These are phyloP conservation scores for Bryconaethiops microstoma DNA, from an alignment of 2,797 vertebrate genomes.

Conservation along the genomic window DNA sequence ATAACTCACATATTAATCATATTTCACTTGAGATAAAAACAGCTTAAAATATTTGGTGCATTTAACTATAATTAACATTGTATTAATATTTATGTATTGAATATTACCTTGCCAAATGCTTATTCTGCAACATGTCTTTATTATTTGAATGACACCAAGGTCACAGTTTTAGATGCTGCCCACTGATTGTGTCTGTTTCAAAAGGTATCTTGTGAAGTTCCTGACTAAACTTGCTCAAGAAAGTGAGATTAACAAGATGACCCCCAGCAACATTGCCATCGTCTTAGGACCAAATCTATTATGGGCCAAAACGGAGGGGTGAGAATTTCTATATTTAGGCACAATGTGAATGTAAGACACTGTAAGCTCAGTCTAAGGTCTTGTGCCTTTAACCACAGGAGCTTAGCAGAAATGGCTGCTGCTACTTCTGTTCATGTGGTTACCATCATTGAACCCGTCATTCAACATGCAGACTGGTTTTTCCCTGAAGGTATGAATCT, in stretches of 20 bases:
- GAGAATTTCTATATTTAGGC: slow-evolving; percentile 55
- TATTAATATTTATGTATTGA: too few relatives aligned
- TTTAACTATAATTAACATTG: too few relatives aligned
- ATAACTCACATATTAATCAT: too few relatives aligned
- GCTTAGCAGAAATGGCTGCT: slow-evolving; percentile 93
- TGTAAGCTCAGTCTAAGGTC: neutral
- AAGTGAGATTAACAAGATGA: slow-evolving; percentile 98
- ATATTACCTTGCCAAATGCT: too few relatives aligned
- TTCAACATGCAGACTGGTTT: slow-evolving; percentile 97
- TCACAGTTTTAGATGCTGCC: too few relatives aligned
- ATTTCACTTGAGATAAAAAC: too few relatives aligned
- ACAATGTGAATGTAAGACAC: slow-evolving; percentile 9
- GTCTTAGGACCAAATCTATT: slow-evolving; percentile 95
- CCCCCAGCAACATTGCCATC: slow-evolving; percentile 93
- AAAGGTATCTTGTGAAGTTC: slow-evolving; percentile 97
- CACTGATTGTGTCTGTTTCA: slow-evolving; percentile 20
- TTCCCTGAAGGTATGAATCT: slow-evolving; percentile 88
- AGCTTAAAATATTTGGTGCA: too few relatives aligned
- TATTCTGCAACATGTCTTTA: too few relatives aligned
- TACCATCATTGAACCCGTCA: slow-evolving; percentile 94
- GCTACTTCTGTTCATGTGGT: slow-evolving; percentile 94
- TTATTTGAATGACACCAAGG: too few relatives aligned
- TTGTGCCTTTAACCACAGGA: slow-evolving; percentile 64
- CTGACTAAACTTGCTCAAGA: slow-evolving; percentile 92
- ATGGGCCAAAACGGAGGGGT: slow-evolving; percentile 97